phyloP scores from a whole-genome alignment of 1,140 invertebrate genomes.

The Drosophila rhopaloa region DNA sequence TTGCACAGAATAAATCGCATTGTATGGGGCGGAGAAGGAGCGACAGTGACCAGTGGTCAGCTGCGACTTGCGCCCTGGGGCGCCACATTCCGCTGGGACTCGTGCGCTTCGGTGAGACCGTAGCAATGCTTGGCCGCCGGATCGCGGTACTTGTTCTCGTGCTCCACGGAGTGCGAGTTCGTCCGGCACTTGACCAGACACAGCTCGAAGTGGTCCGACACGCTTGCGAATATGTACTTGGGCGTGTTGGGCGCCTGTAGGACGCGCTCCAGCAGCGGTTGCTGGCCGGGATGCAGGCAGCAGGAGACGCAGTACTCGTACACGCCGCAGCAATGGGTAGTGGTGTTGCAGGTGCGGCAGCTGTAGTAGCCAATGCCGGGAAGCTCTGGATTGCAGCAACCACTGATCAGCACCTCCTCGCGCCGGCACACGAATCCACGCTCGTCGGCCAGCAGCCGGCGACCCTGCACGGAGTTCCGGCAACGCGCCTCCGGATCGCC shows the following conservation, averaged over 20 bases:
- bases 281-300: slow-evolving; percentile 95
- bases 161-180: slow-evolving; percentile 91
- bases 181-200: slow-evolving; percentile 96
- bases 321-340: slow-evolving; percentile 91
- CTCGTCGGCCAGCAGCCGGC: slow-evolving; percentile 94
- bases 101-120: slow-evolving; percentile 87
- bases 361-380: slow-evolving; percentile 89
- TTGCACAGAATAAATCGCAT: neutral
- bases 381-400: slow-evolving; percentile 91
- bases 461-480: slow-evolving; percentile 94
- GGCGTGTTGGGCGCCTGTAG: slow-evolving; percentile 90
- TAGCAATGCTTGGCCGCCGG: slow-evolving; percentile 95
- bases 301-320: slow-evolving; percentile 98
- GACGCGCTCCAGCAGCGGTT: slow-evolving; percentile 89
- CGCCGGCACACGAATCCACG: slow-evolving; percentile 93
- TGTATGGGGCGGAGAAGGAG: too few relatives aligned
- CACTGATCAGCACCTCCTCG: slow-evolving; percentile 89
- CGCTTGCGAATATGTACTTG: slow-evolving; percentile 90
- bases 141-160: slow-evolving; percentile 97
- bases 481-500: slow-evolving; percentile 63
- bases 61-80: slow-evolving; percentile 25
- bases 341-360: slow-evolving; percentile 92
- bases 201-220: slow-evolving; percentile 94
- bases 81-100: slow-evolving; percentile 77
- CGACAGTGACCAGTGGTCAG: slow-evolving; percentile 5